Percentiles rank a stretch among this genome's conserved stretches.
Conservation (phyloP, 2,797 vertebrate genomes). For the Trichosurus vulpecula region DNA sequence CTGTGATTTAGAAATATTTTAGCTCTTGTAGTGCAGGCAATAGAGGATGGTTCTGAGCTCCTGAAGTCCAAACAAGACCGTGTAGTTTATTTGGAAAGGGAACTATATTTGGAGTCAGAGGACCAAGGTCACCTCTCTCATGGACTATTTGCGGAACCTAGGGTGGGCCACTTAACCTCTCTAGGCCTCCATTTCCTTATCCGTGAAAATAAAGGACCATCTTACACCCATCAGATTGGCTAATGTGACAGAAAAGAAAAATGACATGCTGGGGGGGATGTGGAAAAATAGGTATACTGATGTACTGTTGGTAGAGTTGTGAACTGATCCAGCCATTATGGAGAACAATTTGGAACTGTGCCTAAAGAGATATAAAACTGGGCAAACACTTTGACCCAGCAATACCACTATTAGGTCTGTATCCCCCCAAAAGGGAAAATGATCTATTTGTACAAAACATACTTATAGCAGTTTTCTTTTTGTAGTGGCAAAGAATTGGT, state of each 20-base stretch:
- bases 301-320: background rate
- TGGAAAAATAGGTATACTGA: background rate
- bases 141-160: background rate
- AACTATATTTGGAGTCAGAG: background rate
- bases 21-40: background rate
- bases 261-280: background rate
- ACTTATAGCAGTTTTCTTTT: background rate
- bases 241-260: background rate
- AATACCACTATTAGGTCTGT: background rate
- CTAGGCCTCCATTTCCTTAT: background rate
- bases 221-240: background rate
- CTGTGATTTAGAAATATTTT: background rate
- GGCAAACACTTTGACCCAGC: background rate
- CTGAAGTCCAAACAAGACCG: background rate
- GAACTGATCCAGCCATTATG: background rate
- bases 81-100: background rate
- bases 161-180: too few species aligned
- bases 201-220: background rate
- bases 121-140: background rate
- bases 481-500: background rate
- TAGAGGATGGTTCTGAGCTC: background rate
- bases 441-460: background rate
- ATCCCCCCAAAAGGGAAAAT: background rate
- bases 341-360: background rate
- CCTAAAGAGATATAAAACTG: background rate